Conservation (phyloP, 2,797 vertebrate genomes). For the Brachymystax lenok region DNA sequence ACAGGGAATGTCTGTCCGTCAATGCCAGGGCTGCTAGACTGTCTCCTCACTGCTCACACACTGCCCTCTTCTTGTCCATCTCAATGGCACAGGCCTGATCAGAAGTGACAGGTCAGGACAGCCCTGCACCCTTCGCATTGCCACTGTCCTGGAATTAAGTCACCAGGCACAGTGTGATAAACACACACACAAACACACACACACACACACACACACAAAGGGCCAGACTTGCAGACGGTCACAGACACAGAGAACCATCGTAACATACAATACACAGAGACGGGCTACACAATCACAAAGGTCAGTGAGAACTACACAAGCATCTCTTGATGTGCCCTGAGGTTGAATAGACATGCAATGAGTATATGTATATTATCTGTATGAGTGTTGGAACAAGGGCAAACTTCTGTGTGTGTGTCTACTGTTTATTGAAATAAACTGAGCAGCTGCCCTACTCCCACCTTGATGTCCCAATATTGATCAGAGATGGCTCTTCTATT, state of each 20-base stretch:
- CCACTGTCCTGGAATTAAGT: slow-evolving; percentile 60
- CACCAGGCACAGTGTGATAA: slow-evolving; percentile 52
- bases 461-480: slow-evolving; percentile 50
- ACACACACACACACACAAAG: background rate
- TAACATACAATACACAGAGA: background rate
- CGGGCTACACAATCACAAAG: background rate
- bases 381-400: background rate
- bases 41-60: slow-evolving; percentile 60
- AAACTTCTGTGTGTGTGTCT: slow-evolving; percentile 5
- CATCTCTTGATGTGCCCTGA: background rate
- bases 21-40: slow-evolving; percentile 45
- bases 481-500: slow-evolving; percentile 46
- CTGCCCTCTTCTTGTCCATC: slow-evolving; percentile 62
- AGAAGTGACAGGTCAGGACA: slow-evolving; percentile 72
- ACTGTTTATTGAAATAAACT: slow-evolving; percentile 35
- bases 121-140: slow-evolving; percentile 35
- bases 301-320: background rate
- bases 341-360: background rate
- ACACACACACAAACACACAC: slow-evolving; percentile 4
- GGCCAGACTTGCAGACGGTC: background rate
- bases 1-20: slow-evolving; percentile 61
- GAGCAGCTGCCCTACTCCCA: slow-evolving; percentile 19
- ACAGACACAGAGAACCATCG: background rate
- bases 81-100: slow-evolving; percentile 62
- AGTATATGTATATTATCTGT: too few species aligned